Evolutionary conservation across 1,140 invertebrate species (phyloP), one percentile per base, ranked within the genome.

Genomic region (Drusus annulatus): DNA sequence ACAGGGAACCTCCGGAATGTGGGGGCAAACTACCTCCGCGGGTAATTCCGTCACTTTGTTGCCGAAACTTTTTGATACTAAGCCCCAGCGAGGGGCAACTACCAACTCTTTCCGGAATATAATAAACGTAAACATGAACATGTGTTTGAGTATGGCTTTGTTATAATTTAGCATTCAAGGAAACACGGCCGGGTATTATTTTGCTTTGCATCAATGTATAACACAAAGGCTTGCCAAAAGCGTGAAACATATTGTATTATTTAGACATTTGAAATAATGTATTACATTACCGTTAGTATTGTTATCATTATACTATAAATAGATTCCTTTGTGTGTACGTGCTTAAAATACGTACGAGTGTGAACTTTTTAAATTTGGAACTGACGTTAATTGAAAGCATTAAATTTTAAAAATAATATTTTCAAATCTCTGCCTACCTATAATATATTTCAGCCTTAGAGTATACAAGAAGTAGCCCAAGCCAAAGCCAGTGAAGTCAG

Each of bases 11-110:
- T 73, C 65, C 69, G 68, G 75, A 80, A 79, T 79, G 77, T 80
- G 79, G 54, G 45, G 50, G 78, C 51, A 77, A 77, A 80, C 79
- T 83, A 75, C 75, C 63, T 75, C 78, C 73, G 69, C 52, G 69
- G 51, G 69, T 83, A 83, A 83, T 83, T 63, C 78, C 36, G 51
- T 71, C 76, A 80, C 81, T 83, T 80, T 83, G 81, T 74, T 65
- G 75, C 76, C 54, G 3, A 77, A 83, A 83, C 78, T 83, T 83
- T 83, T 82, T 80, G 78, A 77, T 77, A 36, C 68, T 77, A 65
- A 62, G 36, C 78, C 56, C 36, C 23, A 31, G 51, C 13, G n/a
- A 51, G 50, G 25, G 51, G 51, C 50, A 21, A 58, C 31, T 19
- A 5, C 23, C 50, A 69, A 58, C 56, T 62, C 56, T 62, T 62